Conservation (phyloP, 37 sponge, comb jelly and placozoan genomes). For the Aphrocallistes beatrix region DNA sequence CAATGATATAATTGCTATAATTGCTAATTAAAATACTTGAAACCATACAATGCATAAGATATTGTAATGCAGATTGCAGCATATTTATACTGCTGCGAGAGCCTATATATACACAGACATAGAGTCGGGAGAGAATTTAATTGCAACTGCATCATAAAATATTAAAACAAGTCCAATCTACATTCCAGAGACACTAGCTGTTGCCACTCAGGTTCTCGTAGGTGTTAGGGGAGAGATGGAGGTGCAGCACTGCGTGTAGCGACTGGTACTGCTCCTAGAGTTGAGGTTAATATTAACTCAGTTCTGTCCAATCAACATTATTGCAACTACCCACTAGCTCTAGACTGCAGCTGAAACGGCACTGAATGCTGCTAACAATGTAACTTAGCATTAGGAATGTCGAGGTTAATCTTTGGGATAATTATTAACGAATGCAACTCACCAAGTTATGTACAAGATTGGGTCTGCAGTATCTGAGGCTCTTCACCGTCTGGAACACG, state of each 20-base stretch:
- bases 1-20: too few relatives aligned
- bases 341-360: too few relatives aligned
- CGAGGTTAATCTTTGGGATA: too few relatives aligned
- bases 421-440: not conserved
- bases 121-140: not conserved
- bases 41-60: too few relatives aligned
- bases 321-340: too few relatives aligned
- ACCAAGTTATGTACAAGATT: not conserved
- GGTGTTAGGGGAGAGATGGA: not conserved
- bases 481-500: not conserved
- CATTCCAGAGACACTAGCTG: not conserved
- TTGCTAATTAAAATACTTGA: too few relatives aligned
- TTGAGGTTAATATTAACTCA: too few relatives aligned
- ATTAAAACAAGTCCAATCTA: not conserved
- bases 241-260: not conserved
- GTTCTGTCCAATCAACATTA: too few relatives aligned
- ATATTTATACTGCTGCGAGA: not conserved
- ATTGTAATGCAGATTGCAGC: too few relatives aligned
- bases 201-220: constrained; percentile 1
- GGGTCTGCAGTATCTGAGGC: constrained; percentile 7
- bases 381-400: too few relatives aligned
- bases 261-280: not conserved
- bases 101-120: too few relatives aligned
- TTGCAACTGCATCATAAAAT: not conserved
- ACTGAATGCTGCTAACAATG: too few relatives aligned